Conservation (phyloP, 2,888 invertebrate genomes). For the Horisme vitalbata region DNA sequence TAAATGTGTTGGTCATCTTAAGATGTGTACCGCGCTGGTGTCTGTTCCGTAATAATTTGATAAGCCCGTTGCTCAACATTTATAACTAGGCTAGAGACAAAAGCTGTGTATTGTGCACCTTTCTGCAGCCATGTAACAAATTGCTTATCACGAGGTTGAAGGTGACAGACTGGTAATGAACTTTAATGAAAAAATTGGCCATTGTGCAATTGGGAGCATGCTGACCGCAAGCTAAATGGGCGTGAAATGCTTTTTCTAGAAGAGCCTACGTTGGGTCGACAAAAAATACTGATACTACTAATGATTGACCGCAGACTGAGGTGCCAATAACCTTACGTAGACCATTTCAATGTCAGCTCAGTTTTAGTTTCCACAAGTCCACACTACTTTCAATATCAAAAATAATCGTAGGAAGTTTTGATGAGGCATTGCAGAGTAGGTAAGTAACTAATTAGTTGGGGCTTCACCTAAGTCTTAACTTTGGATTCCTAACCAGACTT, state of each 20-base stretch:
- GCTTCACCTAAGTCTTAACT: no score
- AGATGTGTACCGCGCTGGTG: constrained; percentile 61
- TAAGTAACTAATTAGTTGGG: no score
- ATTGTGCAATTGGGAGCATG: constrained; percentile 57
- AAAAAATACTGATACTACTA: constrained; percentile 21
- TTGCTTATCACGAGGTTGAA: constrained; percentile 76
- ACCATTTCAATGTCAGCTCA: constrained; percentile 6
- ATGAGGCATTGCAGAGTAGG: no score
- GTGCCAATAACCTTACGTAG: constrained; percentile 10
- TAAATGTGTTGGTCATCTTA: constrained; percentile 59
- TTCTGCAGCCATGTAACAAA: constrained; percentile 75
- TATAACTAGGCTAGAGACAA: constrained; percentile 71
- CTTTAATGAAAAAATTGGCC: constrained; percentile 54
- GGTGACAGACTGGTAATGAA: constrained; percentile 68
- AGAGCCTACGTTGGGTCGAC: constrained; percentile 37
- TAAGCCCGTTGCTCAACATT: constrained; percentile 75
- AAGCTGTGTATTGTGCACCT: constrained; percentile 64
- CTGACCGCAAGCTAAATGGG: constrained; percentile 54
- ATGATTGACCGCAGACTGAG: constrained; percentile 8
- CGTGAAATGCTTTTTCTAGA: constrained; percentile 58
- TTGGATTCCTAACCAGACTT: no score
- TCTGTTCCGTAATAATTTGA: constrained; percentile 69
- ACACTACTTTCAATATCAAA: no score
- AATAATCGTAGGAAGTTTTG: no score
- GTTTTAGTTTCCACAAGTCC: no score